A percentile compares a stretch with the other conserved stretches of the same genome.
Evolutionary conservation across 2,113 vertebrate genomes (phyloP).

Genomic region (Psittacula cyanocephala): DNA sequence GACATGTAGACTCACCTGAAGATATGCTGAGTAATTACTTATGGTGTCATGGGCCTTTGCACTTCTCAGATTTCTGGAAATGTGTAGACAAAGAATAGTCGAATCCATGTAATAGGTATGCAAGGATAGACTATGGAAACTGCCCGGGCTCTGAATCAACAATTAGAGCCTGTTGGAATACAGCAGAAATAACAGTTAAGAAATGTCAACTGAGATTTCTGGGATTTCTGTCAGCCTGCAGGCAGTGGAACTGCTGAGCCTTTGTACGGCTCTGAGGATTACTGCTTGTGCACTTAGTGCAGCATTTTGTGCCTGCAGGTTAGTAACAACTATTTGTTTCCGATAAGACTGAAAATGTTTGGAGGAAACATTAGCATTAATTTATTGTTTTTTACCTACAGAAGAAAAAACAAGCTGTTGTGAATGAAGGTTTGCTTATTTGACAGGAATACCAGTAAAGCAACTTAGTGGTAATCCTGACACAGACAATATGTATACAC

Average conservation of each 20-base stretch:
- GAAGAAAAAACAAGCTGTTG: neutral
- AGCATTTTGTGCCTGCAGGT: neutral
- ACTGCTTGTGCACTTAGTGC: neutral
- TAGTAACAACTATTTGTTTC: neutral
- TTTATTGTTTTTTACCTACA: neutral
- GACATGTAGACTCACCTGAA: neutral
- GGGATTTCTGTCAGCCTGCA: neutral
- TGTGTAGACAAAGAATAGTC: neutral
- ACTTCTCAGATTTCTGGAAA: neutral
- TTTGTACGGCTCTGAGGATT: neutral
- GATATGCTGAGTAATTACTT: neutral
- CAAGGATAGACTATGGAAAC: neutral
- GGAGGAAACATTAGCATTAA: neutral
- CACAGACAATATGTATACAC: neutral
- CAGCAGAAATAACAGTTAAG: neutral
- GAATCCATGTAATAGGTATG: neutral
- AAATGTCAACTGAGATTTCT: neutral
- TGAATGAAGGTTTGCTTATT: neutral
- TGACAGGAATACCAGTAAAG: neutral
- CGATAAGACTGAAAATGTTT: neutral
- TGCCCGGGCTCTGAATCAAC: neutral
- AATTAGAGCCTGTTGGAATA: neutral
- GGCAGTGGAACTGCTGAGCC: slow-evolving; percentile 50
- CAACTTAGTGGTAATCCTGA: neutral
- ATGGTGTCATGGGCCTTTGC: neutral